Percentiles rank a stretch among this genome's conserved stretches.
These are phyloP conservation scores for Protula sp. DNA, from an alignment of 2,888 invertebrate genomes.

Conservation along the genomic window DNA sequence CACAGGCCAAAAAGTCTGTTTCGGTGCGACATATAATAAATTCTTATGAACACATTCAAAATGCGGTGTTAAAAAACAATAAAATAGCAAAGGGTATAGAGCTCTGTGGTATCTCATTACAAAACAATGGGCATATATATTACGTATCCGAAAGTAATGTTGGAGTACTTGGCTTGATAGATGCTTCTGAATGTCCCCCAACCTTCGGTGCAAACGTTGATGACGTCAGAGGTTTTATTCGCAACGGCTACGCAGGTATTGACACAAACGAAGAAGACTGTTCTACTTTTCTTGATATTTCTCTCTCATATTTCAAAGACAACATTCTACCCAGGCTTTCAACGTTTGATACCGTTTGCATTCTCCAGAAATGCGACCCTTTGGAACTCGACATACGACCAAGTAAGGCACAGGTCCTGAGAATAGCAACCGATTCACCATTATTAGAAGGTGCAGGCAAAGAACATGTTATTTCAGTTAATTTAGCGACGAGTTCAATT, in stretches of 20 bases:
- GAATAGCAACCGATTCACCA: too few species aligned
- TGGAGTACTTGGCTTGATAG: constrained; percentile 46
- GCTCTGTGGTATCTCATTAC: not conserved
- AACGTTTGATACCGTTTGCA: not conserved
- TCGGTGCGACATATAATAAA: too few species aligned
- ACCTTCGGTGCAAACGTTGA: constrained; percentile 44
- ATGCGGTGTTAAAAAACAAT: not conserved
- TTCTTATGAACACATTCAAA: not conserved
- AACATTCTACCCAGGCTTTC: not conserved
- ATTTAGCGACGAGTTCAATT: too few species aligned
- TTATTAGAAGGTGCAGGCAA: too few species aligned
- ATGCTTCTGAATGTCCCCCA: constrained; percentile 51
- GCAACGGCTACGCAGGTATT: constrained; percentile 30
- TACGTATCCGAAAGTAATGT: constrained; percentile 29
- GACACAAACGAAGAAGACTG: constrained; percentile 39
- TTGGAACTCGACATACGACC: too few species aligned
- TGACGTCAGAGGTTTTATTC: constrained; percentile 42
- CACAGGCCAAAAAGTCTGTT: not conserved
- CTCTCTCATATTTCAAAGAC: not conserved
- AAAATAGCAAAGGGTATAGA: not conserved
- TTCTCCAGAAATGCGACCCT: not conserved
- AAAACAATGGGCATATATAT: constrained; percentile 33
- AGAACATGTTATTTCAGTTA: too few species aligned
- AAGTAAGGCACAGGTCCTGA: too few species aligned
- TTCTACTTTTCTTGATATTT: constrained; percentile 28